Evolutionary conservation across 2,797 vertebrate genomes (phyloP), one percentile per base, ranked within the genome.

Genomic region (Remorina albescens): DNA sequence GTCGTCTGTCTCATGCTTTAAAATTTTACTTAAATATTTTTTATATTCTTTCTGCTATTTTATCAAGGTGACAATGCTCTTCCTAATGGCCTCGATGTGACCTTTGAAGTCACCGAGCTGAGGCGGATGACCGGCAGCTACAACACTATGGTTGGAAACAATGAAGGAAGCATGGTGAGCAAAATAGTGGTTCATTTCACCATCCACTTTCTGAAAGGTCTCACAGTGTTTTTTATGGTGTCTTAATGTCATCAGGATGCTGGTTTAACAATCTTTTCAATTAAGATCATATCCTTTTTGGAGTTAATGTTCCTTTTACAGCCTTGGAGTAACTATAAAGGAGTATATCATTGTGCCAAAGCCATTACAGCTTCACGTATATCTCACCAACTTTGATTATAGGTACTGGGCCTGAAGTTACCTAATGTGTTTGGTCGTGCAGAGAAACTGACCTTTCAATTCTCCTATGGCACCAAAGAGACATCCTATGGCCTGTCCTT

Each of bases 381-480:
- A 18, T 41, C 39, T 59, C 25, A 15, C 8, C 30, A 0, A 5
- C 21, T 67, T 26, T 64, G 2, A 42, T 78, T 50, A 53, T 70
- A 99, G 98, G 97, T 98, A 0, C 95, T 99, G 10, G 98, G 97
- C 46, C 82, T 99, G 46, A 99, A 98, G 80, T 93, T 99, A 42
- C 98, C 98, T 1, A 99, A 99, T 66, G 88, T 96, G 21, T 88
- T 98, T 1, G 98, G 98, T 36, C 96, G 97, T 15, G 98, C 98
- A 26, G 98, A 99, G 84, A 98, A 98, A 84, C 89, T 98, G 68
- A 97, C 96, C 26, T 98, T 98, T 86, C 98, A 99, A 92, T 99
- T 98, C 85, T 99, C 98, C n/a, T 99, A 99, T 0, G 98, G 98
- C 61, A 99, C 98, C 39, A 99, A 99, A 90, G 98, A 99, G 78